Conservation (phyloP, 2,797 vertebrate species). For the Gouania willdenowi region DNA sequence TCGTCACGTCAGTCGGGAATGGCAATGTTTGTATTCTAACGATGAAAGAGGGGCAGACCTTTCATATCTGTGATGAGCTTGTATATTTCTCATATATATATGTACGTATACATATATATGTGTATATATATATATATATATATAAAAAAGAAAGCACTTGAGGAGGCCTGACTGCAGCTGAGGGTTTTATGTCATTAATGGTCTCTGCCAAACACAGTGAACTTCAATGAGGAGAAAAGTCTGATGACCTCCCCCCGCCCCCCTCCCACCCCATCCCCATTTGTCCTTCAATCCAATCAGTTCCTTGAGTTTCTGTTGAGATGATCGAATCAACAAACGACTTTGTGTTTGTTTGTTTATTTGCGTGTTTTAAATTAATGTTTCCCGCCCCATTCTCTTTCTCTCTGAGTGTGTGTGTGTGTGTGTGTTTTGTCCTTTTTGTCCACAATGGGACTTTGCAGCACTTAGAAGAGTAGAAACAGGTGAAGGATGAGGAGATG, state of each 20-base stretch:
- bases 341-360: background rate
- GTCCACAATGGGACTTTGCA: slow-evolving; percentile 34
- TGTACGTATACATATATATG: slow-evolving; percentile 1
- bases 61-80: slow-evolving; percentile 75
- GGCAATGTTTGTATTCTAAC: slow-evolving; percentile 33
- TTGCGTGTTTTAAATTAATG: too few species aligned
- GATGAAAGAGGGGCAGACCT: slow-evolving; percentile 60
- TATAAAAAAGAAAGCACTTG: slow-evolving; percentile 37
- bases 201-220: slow-evolving; percentile 55
- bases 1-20: slow-evolving; percentile 51
- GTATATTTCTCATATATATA: slow-evolving; percentile 25
- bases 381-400: too few species aligned
- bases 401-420: background rate
- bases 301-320: slow-evolving; percentile 20
- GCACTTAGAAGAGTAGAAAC: slow-evolving; percentile 41
- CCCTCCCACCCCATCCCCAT: too few species aligned
- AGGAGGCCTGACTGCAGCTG: slow-evolving; percentile 47
- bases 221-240: slow-evolving; percentile 61
- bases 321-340: slow-evolving; percentile 38
- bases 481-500: slow-evolving; percentile 16
- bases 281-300: slow-evolving; percentile 28
- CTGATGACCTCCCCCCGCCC: too few species aligned
- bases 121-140: too few species aligned
- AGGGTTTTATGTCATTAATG: slow-evolving; percentile 46
- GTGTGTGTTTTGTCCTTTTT: slow-evolving; percentile 9